Conservation (phyloP, 2,888 invertebrate species). For the Ennomos fuscantarius region DNA sequence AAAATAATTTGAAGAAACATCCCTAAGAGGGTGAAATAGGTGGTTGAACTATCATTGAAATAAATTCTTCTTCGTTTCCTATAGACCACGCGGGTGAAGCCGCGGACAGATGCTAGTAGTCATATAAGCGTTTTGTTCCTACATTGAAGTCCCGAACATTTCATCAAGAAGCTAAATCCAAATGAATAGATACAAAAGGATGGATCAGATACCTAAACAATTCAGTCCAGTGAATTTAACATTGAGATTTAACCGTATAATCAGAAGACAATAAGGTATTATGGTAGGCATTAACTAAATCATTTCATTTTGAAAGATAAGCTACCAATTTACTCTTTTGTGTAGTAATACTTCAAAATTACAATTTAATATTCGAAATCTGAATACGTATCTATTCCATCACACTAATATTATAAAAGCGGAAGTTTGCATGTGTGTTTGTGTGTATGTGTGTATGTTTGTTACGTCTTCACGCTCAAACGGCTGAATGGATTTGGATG, state of each 20-base stretch:
- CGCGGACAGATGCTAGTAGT: no score
- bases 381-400: no score
- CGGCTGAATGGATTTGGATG: no score
- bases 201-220: constrained; percentile 24
- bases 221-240: constrained; percentile 31
- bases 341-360: constrained; percentile 1
- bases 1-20: no score
- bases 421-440: background rate
- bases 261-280: constrained; percentile 30
- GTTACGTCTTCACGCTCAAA: no score
- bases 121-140: no score
- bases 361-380: no score
- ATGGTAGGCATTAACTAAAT: constrained; percentile 25
- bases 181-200: constrained; percentile 32
- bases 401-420: background rate
- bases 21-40: no score
- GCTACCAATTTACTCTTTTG: constrained; percentile 4
- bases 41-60: no score
- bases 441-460: no score
- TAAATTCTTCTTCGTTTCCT: no score
- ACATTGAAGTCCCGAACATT: background rate
- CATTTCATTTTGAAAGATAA: constrained; percentile 32
- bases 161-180: constrained; percentile 21
- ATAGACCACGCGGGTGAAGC: no score
- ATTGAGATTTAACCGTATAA: constrained; percentile 16